These are phyloP conservation scores for Cynoglossus semilaevis DNA, from an alignment of 2,113 vertebrate species.

Conservation along the genomic window DNA sequence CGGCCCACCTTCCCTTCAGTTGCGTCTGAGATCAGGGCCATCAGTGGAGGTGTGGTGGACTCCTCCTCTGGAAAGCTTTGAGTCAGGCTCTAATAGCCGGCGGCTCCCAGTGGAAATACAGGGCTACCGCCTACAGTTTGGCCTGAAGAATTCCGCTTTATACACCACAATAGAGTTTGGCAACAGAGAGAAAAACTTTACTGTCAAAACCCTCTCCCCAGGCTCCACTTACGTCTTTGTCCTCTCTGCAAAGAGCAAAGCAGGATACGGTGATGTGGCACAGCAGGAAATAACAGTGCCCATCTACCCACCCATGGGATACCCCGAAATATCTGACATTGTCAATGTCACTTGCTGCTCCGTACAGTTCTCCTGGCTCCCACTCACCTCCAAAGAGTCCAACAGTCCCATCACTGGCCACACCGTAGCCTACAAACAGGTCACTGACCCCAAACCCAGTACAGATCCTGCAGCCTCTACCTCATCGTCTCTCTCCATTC, in stretches of 20 bases:
- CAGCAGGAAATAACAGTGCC: conserved; percentile 82
- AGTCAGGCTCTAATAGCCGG: conserved; percentile 41
- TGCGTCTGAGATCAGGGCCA: conserved; percentile 80
- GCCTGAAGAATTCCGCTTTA: conserved; percentile 78
- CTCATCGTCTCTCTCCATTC: conserved; percentile 26
- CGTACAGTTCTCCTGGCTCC: conserved; percentile 87
- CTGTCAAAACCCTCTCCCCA: conserved; percentile 77
- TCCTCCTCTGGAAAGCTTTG: conserved; percentile 52
- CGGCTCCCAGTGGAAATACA: conserved; percentile 73
- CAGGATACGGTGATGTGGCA: conserved; percentile 83
- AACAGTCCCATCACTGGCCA: conserved; percentile 84
- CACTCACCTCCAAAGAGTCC: conserved; percentile 81
- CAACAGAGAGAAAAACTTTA: conserved; percentile 77
- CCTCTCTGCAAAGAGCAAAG: conserved; percentile 84
- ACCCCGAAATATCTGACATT: conserved; percentile 83
- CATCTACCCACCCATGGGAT: conserved; percentile 82
- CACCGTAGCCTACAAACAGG: conserved; percentile 84
- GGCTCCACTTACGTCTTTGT: conserved; percentile 89
- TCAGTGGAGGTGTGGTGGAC: conserved; percentile 74
- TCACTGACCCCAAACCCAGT: conserved; percentile 67
- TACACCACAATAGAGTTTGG: conserved; percentile 81
- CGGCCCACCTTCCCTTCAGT: conserved; percentile 82
- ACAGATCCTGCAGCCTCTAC: conserved; percentile 21
- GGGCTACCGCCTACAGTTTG: conserved; percentile 90
- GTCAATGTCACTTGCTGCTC: conserved; percentile 85